These are phyloP conservation scores for Amblyopsis hoosieri DNA, from an alignment of 2,797 vertebrate genomes.

Conservation along the genomic window DNA sequence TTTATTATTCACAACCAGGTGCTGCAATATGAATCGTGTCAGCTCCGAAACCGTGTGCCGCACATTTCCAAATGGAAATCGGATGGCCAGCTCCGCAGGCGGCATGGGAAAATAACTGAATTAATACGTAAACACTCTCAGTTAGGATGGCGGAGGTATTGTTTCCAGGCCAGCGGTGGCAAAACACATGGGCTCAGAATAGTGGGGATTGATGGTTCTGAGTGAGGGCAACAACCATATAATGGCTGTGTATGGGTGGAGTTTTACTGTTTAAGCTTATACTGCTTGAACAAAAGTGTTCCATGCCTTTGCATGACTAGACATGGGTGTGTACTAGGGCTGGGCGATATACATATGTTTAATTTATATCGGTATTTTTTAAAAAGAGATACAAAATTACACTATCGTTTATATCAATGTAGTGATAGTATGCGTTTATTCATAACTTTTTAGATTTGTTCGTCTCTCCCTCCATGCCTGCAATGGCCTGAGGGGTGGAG, in stretches of 20 bases:
- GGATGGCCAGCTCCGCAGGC: slow-evolving; percentile 20
- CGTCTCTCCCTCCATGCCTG: too few relatives aligned
- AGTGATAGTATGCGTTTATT: too few relatives aligned
- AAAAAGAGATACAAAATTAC: too few relatives aligned
- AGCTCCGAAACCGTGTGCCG: slow-evolving; percentile 1
- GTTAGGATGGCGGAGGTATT: slow-evolving; percentile 26
- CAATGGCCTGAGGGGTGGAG: too few relatives aligned
- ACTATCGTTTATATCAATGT: too few relatives aligned
- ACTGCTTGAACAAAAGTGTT: not conserved
- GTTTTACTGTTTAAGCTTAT: not conserved
- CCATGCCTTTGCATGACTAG: not conserved
- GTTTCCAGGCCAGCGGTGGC: slow-evolving; percentile 21
- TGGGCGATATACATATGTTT: too few relatives aligned
- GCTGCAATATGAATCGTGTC: slow-evolving; percentile 29
- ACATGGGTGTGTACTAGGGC: too few relatives aligned
- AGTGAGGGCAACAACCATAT: too few relatives aligned
- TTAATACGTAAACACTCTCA: slow-evolving; percentile 22
- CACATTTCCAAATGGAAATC: slow-evolving; percentile 24
- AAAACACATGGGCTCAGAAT: slow-evolving; percentile 19
- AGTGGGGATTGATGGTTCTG: slow-evolving; percentile 36
- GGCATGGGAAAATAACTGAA: slow-evolving; percentile 15
- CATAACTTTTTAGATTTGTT: too few relatives aligned
- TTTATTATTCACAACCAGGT: slow-evolving; percentile 20
- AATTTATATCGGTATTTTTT: too few relatives aligned
- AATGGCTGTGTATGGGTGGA: slow-evolving; percentile 11